Conservation (phyloP, 2,888 invertebrate species). For the Chironomus tentans region DNA sequence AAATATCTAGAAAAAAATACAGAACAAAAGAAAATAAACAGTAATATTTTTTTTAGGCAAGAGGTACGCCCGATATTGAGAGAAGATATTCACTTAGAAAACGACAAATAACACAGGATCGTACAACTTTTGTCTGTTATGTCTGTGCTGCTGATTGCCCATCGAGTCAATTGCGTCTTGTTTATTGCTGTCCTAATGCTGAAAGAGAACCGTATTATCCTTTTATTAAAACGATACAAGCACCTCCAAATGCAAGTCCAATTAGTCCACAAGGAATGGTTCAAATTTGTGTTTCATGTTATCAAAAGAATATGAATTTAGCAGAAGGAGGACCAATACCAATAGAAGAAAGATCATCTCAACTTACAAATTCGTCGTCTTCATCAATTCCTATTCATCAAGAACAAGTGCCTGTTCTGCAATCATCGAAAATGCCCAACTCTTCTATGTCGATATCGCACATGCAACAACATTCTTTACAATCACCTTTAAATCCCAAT, state of each 20-base stretch:
- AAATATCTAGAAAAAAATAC: too few relatives aligned
- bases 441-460: neutral
- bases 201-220: conserved; percentile 86
- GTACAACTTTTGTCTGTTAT: conserved; percentile 76
- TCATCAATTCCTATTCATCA: conserved; percentile 28
- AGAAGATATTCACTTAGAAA: conserved; percentile 74
- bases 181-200: conserved; percentile 76
- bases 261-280: conserved; percentile 83
- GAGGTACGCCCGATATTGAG: conserved; percentile 65
- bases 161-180: conserved; percentile 66
- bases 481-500: neutral
- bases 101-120: conserved; percentile 54
- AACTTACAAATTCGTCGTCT: conserved; percentile 9
- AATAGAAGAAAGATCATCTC: neutral
- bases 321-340: conserved; percentile 40
- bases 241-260: conserved; percentile 76
- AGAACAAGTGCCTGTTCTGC: conserved; percentile 30
- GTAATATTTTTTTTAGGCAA: conserved; percentile 43
- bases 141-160: conserved; percentile 77
- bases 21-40: too few relatives aligned
- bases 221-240: conserved; percentile 70
- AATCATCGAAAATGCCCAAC: conserved; percentile 39
- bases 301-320: conserved; percentile 56
- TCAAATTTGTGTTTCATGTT: conserved; percentile 78
- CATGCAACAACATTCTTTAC: neutral